These are phyloP conservation scores for Graptemys geographica DNA, from an alignment of 2,797 vertebrate species.

Conservation along the genomic window DNA sequence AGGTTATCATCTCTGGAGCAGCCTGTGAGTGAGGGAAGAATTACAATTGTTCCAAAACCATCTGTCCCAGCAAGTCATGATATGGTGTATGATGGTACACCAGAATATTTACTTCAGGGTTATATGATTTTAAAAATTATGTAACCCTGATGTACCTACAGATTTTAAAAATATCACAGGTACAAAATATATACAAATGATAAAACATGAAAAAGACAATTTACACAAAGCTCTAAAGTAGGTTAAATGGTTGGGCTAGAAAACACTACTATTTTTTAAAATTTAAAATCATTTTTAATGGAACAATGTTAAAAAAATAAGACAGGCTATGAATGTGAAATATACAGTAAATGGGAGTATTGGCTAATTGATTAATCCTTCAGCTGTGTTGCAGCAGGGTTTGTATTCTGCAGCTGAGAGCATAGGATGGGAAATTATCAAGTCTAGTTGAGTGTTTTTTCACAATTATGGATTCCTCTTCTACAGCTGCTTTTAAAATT, in stretches of 20 bases:
- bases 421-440: constrained; percentile 63
- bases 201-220: constrained; percentile 38
- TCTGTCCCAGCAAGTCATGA: constrained; percentile 31
- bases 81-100: constrained; percentile 1
- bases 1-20: constrained; percentile 47
- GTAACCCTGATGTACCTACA: constrained; percentile 31
- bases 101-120: constrained; percentile 38
- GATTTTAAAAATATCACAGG: constrained; percentile 49
- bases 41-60: constrained; percentile 7
- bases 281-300: constrained; percentile 54
- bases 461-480: constrained; percentile 68
- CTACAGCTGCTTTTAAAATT: constrained; percentile 73
- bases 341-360: constrained; percentile 53
- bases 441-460: constrained; percentile 67
- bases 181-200: constrained; percentile 11
- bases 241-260: constrained; percentile 51
- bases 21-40: constrained; percentile 40
- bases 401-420: constrained; percentile 70
- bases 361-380: constrained; percentile 56
- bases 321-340: constrained; percentile 55
- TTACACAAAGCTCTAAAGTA: constrained; percentile 29
- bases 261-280: constrained; percentile 19
- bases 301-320: constrained; percentile 37
- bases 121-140: neutral
- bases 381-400: constrained; percentile 61